These are phyloP conservation scores for Eleginops maclovinus DNA, from an alignment of 2,113 vertebrate genomes.

Conservation along the genomic window DNA sequence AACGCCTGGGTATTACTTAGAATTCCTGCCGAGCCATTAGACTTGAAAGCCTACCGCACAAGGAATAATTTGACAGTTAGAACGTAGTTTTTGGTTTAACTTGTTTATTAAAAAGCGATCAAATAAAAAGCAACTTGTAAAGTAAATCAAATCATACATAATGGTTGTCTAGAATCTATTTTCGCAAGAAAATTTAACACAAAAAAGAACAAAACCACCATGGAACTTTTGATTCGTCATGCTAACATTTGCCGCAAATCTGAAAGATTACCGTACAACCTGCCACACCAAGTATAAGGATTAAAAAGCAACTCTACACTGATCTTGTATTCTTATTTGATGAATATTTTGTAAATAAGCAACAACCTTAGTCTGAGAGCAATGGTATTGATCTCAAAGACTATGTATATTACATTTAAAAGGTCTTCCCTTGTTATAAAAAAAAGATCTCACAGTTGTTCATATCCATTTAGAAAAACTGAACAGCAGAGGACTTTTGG, in stretches of 20 bases:
- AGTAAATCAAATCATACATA: conserved; percentile 78
- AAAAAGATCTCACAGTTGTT: conserved; percentile 28
- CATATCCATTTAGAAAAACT: conserved; percentile 42
- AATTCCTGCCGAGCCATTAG: neutral
- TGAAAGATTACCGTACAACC: conserved; percentile 21
- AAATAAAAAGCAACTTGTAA: conserved; percentile 71
- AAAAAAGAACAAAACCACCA: conserved; percentile 71
- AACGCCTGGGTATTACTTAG: neutral
- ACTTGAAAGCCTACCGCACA: conserved; percentile 9
- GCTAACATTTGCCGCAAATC: conserved; percentile 62
- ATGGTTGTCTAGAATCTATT: conserved; percentile 55
- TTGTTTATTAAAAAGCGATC: conserved; percentile 82
- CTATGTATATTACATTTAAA: conserved; percentile 12
- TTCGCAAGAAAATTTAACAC: conserved; percentile 67
- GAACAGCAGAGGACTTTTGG: conserved; percentile 24
- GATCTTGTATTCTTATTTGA: conserved; percentile 14
- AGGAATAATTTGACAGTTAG: conserved; percentile 74
- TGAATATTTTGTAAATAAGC: conserved; percentile 25
- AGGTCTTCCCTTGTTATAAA: conserved; percentile 42
- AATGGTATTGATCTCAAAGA: conserved; percentile 32
- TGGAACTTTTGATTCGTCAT: conserved; percentile 58
- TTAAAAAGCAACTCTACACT: conserved; percentile 34
- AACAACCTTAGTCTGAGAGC: conserved; percentile 28
- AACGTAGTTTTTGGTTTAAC: conserved; percentile 65
- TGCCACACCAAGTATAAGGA: conserved; percentile 30